Conservation (phyloP, 2,888 invertebrate genomes). For the Brachylomia viminalis region DNA sequence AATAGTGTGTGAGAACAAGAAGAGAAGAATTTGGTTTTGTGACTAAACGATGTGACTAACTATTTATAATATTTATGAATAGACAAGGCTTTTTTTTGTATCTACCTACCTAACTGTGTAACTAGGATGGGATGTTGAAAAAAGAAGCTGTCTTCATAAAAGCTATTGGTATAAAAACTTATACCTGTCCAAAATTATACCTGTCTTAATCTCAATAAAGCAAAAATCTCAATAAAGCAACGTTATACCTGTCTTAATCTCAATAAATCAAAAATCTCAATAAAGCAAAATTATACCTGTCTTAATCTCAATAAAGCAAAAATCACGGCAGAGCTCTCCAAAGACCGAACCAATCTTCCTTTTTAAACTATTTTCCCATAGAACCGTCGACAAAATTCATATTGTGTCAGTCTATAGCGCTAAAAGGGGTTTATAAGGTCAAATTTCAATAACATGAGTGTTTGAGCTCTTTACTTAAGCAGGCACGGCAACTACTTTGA, state of each 20-base stretch:
- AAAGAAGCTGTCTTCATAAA: background rate
- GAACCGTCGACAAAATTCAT: constrained; percentile 43
- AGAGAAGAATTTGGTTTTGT: no score
- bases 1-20: no score
- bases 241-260: no score
- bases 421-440: constrained; percentile 62
- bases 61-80: background rate
- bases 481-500: constrained; percentile 35
- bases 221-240: no score
- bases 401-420: constrained; percentile 45
- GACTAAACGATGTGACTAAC: no score
- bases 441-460: constrained; percentile 55
- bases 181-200: background rate
- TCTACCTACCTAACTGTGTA: background rate
- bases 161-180: no score
- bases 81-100: background rate
- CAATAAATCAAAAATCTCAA: no score
- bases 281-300: no score
- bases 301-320: background rate
- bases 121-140: background rate
- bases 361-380: constrained; percentile 3
- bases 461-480: constrained; percentile 57
- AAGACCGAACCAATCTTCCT: constrained; percentile 11
- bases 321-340: background rate
- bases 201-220: no score